Base-by-base conservation (phyloP, 2,113 vertebrate genomes). In the Dicrurus megarhynchus region DNA sequence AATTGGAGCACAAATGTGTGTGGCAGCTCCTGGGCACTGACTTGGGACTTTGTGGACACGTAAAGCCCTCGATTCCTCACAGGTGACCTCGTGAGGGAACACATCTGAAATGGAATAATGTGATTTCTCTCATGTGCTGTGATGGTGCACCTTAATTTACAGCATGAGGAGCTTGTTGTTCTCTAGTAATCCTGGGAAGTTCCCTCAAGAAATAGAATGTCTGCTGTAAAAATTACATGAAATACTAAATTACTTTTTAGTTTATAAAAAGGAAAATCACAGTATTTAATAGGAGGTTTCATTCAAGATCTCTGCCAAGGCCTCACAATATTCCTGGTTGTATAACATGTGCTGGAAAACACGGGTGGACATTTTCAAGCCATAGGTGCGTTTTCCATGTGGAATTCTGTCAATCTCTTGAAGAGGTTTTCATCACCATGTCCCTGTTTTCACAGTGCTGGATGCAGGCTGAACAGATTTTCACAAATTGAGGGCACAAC, bases 381-480 rank as follows among this genome's bases (percentile, higher is more conserved):
- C 78, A 13, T n/a, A 60, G 87, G 10, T 60, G 23, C 22, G 2
- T 75, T 83, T 77, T 42, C 79, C 13, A 1, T 3, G 15, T n/a
- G 67, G 35, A 73, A 53, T 55, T 8, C 49, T 35, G 42, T 39
- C 44, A 59, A 24, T 23, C 42, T 74, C 39, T 23, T 50, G 9
- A 70, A 67, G 46, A 63, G 13, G 6, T 81, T 96, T 74, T 42
- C 22, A 8, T 56, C 50, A n/a, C 41, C 22, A 8, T 56, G 68
- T 81, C 27, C 39, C 27, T 65, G 8, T 37, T 90, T 42, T 52
- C 18, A 3, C 63, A 41, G 2, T 37, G 37, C 73, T 65, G 4
- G 53, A 2, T 46, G 39, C 55, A 68, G 67, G 50, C 67, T 77
- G 90, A 83, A 57, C 91, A 90, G 91, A 83, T 92, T 87, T 86